phyloP scores from a whole-genome alignment of 2,888 invertebrate species.

The Caenorhabditis angaria region DNA sequence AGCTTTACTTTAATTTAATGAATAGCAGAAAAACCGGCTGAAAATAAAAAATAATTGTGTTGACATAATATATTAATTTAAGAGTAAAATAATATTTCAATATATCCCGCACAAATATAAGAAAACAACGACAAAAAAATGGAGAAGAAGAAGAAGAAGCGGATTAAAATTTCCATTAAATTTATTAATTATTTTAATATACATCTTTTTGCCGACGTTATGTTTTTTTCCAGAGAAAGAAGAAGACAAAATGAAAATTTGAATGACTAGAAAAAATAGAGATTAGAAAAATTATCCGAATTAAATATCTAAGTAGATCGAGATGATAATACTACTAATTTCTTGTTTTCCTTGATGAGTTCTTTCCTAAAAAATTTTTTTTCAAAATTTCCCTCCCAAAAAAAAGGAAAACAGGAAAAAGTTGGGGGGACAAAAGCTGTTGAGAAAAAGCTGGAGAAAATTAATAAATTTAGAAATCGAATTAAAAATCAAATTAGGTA shows the following conservation, averaged over 20 bases:
- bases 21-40: not conserved
- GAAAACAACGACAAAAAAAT: not conserved
- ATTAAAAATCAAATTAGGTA: slow-evolving; percentile 45
- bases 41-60: slow-evolving; percentile 5
- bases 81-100: not conserved
- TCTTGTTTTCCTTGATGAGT: not conserved
- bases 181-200: slow-evolving; percentile 5
- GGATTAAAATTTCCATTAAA: slow-evolving; percentile 7
- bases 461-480: slow-evolving; percentile 40
- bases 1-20: too few relatives aligned
- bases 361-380: not conserved
- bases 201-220: not conserved
- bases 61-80: slow-evolving; percentile 4
- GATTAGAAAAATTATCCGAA: slow-evolving; percentile 5
- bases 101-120: not conserved
- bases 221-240: not conserved
- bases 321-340: not conserved
- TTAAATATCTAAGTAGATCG: not conserved
- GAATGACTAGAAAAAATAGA: not conserved
- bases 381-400: not conserved
- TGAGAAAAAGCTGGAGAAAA: slow-evolving; percentile 17
- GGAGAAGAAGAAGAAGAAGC: not conserved
- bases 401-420: slow-evolving; percentile 5
- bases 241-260: not conserved
- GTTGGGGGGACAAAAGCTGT: slow-evolving; percentile 6